Evolutionary conservation across 2,797 vertebrate genomes (phyloP).

Genomic region (Syngnathus acus): DNA sequence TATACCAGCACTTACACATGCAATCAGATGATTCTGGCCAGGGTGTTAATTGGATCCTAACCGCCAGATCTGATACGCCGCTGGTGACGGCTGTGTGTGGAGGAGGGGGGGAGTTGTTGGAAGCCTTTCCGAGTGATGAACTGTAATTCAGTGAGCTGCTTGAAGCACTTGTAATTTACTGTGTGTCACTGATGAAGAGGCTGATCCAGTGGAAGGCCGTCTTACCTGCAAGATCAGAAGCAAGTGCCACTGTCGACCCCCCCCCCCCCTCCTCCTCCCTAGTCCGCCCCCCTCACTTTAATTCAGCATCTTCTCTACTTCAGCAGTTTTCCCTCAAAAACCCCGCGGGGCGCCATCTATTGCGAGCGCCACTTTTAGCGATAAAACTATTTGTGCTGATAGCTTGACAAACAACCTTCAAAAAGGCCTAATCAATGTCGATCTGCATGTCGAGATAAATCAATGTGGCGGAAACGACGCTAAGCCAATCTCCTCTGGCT

Average conservation of each 20-base stretch:
- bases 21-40: slow-evolving; percentile 99
- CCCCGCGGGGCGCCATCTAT: not conserved
- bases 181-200: slow-evolving; percentile 98
- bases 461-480: slow-evolving; percentile 49
- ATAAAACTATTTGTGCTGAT: slow-evolving; percentile 34
- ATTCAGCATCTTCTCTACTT: slow-evolving; percentile 37
- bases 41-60: slow-evolving; percentile 99
- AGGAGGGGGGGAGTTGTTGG: slow-evolving; percentile 28
- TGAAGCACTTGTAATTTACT: slow-evolving; percentile 99
- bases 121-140: slow-evolving; percentile 97
- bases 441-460: slow-evolving; percentile 62
- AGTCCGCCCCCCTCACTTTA: slow-evolving; percentile 6
- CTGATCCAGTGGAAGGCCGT: slow-evolving; percentile 94
- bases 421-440: slow-evolving; percentile 31
- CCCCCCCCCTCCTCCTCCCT: slow-evolving; percentile 11
- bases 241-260: slow-evolving; percentile 47
- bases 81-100: slow-evolving; percentile 61
- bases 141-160: slow-evolving; percentile 98
- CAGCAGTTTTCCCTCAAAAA: slow-evolving; percentile 16
- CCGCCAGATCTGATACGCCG: slow-evolving; percentile 99
- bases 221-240: slow-evolving; percentile 93
- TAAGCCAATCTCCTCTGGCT: slow-evolving; percentile 45
- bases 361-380: slow-evolving; percentile 23
- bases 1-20: slow-evolving; percentile 91
- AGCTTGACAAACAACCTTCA: slow-evolving; percentile 18